These are phyloP conservation scores for Aplochiton taeniatus DNA, from an alignment of 2,797 vertebrate genomes.

Conservation along the genomic window DNA sequence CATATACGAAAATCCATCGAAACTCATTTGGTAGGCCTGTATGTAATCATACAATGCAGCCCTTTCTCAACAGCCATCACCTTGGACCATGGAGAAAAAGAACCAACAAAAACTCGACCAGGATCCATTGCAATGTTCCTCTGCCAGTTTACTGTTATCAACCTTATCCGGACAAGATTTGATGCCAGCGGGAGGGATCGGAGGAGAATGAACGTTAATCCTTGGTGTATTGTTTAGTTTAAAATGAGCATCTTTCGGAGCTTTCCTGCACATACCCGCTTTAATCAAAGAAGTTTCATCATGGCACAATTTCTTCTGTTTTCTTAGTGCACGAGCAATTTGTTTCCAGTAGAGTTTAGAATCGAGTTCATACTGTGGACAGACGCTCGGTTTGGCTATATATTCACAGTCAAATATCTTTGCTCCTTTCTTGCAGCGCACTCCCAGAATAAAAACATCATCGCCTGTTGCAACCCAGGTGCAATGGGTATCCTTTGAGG, in stretches of 20 bases:
- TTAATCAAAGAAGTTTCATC: constrained; percentile 70
- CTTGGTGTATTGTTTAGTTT: constrained; percentile 54
- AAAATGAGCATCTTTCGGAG: constrained; percentile 79
- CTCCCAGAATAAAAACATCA: constrained; percentile 50
- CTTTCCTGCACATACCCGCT: constrained; percentile 80
- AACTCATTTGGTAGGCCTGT: too few species aligned
- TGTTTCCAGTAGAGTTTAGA: constrained; percentile 85
- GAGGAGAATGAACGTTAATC: not conserved
- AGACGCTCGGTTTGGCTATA: constrained; percentile 73
- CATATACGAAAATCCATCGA: not conserved
- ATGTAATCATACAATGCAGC: not conserved
- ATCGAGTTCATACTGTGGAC: constrained; percentile 68
- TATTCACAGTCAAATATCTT: constrained; percentile 79
- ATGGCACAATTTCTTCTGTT: constrained; percentile 79
- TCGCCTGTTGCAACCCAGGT: constrained; percentile 73
- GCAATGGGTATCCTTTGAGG: constrained; percentile 77
- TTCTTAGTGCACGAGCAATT: constrained; percentile 77
- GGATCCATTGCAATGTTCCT: constrained; percentile 79
- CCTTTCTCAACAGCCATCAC: constrained; percentile 75
- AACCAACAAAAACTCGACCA: constrained; percentile 84
- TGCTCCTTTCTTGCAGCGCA: constrained; percentile 71
- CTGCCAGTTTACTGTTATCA: constrained; percentile 72
- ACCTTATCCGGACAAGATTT: constrained; percentile 71
- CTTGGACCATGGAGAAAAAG: constrained; percentile 84
- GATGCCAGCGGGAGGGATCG: constrained; percentile 7